These are phyloP conservation scores for Amaurobius ferox DNA, from an alignment of 2,888 invertebrate genomes.

Conservation along the genomic window DNA sequence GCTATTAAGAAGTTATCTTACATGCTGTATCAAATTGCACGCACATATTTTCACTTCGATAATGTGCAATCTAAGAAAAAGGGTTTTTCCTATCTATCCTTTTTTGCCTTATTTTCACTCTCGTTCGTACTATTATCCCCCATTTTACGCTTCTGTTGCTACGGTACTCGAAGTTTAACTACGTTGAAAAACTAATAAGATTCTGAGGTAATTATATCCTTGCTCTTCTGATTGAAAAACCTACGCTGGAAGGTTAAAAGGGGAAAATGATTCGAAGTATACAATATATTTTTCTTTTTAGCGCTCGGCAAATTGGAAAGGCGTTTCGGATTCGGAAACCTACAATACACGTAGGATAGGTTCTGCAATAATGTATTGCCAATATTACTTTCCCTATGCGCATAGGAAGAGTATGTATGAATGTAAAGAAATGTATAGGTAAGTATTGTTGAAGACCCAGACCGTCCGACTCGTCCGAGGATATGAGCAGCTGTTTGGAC, in stretches of 20 bases:
- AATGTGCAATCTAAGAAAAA: background rate
- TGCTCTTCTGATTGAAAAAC: background rate
- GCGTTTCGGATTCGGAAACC: too few species aligned
- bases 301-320: too few species aligned
- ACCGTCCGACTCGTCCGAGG: too few species aligned
- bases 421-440: too few species aligned
- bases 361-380: too few species aligned
- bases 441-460: too few species aligned
- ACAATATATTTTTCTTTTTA: too few species aligned
- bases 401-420: too few species aligned
- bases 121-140: background rate
- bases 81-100: background rate
- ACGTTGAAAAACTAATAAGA: background rate
- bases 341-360: too few species aligned
- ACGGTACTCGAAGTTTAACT: background rate
- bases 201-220: background rate
- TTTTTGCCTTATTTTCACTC: background rate
- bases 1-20: background rate
- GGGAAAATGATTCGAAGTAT: background rate
- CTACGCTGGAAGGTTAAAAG: background rate
- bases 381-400: too few species aligned
- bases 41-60: background rate
- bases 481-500: too few species aligned
- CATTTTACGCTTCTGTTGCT: conserved; percentile 1
- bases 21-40: background rate